Base-by-base conservation (phyloP, 30 jellyfish, hydroid and myxozoan species). In the Rhopilema esculentum region DNA sequence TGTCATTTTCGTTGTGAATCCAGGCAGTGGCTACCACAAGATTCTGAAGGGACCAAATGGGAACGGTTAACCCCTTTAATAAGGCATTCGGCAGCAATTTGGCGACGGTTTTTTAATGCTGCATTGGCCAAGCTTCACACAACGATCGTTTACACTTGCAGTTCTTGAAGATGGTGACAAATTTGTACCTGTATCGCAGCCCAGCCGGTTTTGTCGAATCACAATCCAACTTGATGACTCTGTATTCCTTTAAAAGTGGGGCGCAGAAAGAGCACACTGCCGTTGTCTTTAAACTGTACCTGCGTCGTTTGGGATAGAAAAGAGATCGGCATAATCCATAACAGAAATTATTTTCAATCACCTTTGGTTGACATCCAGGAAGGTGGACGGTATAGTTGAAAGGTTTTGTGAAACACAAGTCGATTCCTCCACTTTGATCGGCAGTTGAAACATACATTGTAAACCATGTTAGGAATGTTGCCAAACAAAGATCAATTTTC, bases 201-300 rank as follows among this genome's bases (percentile, higher is more conserved):
- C 21, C 49, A 70, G 49, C n/a, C 25, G 68, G n/a, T 48, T 30
- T 24, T 25, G 25, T 70, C 18, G 61, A 12, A 19, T 74, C 68
- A 25, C 84, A 74, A 1, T 48, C 22, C 61, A 74, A 12, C 61
- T 48, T 74, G 31, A 74, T 69, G 21, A 69, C 53, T 19, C 28
- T 50, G 75, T 20, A 22, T 62, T 82, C 84, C 33, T 21, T 70
- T 1, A 16, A 0, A 24, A 82, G 72, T 24, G 91, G 91, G 25
- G 91, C 91, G 64, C 91, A 82, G 84, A 32, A 82, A n/a, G 91
- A 48, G 32, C 91, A 82, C 20, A 82, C 82, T n/a, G 91, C 79
- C 61, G n/a, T 82, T 27, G 29, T 22, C 76, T 52, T 70, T 7
- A 51, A 32, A 33, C 82, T 82, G 49, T 65, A 68, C 40, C 77